Evolutionary conservation across 2,888 invertebrate genomes (phyloP), one percentile per base, ranked within the genome.

Genomic region (Macrophya annulata): DNA sequence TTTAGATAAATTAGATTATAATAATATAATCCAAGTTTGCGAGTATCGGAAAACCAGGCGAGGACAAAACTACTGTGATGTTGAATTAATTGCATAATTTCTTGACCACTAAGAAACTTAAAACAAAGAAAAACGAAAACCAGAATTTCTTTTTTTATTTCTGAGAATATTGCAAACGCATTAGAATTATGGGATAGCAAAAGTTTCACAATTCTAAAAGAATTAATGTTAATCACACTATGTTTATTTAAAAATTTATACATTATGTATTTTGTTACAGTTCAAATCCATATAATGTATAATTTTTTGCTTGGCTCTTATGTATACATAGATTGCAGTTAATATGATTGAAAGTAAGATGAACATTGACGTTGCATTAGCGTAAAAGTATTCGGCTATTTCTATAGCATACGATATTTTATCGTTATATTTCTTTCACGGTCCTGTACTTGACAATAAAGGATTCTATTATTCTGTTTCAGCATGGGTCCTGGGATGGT

Each of bases 401-500:
- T 31, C 1, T 3, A 48, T 48, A 48, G 48, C 9, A 62, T 62
- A 25, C 9, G 21, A 62, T 62, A 62, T 25, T 62, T 62, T 21
- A 12, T 62, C 9, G 12, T 62, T 37, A 37, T 68, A 37, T 37
- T 17, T 15, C 15, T 37, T 17, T 62, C 37, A 17, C 25, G 21
- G 25, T 9, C 4, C 5, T 15, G 1, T 12, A 6, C 45, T 43
- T 4, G 25, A 21, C 0, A 10, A 51, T 37, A 15, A 15, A 81
- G 12, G 40, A 81, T 62, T 10, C 3, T 89, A 79, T 89, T 93
- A 31, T 93, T 94, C 89, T 92, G 93, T 95, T 94, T 48, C 95
- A 98, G 98, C 98, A 71, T 99, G 99, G 99, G 97, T 98, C 91
- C 96, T 99, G 62, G 99, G 99, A 84, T 97, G 97, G 96, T 96